Base-by-base conservation (phyloP, 2,113 vertebrate species). In the Indicator maculatus region DNA sequence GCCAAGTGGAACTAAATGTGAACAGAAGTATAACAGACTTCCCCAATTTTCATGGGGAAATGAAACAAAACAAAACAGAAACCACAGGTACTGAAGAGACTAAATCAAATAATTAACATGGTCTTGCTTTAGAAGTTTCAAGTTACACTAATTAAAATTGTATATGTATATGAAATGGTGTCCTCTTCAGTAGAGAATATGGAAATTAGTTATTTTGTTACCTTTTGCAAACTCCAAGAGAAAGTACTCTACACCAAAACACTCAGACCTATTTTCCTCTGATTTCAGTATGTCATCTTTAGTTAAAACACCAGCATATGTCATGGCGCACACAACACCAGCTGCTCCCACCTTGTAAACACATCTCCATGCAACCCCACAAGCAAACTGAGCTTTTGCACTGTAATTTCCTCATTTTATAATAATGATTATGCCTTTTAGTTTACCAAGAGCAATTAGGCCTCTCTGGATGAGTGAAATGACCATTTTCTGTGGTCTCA, bases 301-400 rank as follows among this genome's bases (percentile, higher is more conserved):
- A 83, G 16, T 33, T 77, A 82, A 44, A 66, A 80, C 38, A 60
- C 21, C 7, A 16, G 17, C 12, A 9, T 0, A 5, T 59, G 45
- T n/a, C 5, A 1, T 1, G 11, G 38, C 41, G 45, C 63, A 39
- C 33, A 36, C 27, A 75, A 0, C 53, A 71, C 14, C 64, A 77
- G 75, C 59, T 71, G 60, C 53, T 89, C 28, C 47, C 47, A 81
- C 33, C 50, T 76, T 82, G 26, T 21, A 50, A 73, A 70, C 2
- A 0, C 13, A 81, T 13, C 58, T 64, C 73, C 69, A 33, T 1
- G 0, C 26, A 77, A 74, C 10, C 26, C 17, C 39, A 23, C 0
- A 77, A 52, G 8, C 0, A 0, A 85, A 13, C 13, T 63, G 33
- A 69, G 55, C 24, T 75, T 89, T 27, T 60, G 13, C 63, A 60